phyloP scores from a whole-genome alignment of 2,888 invertebrate species.

The Diplolepis rosae region DNA sequence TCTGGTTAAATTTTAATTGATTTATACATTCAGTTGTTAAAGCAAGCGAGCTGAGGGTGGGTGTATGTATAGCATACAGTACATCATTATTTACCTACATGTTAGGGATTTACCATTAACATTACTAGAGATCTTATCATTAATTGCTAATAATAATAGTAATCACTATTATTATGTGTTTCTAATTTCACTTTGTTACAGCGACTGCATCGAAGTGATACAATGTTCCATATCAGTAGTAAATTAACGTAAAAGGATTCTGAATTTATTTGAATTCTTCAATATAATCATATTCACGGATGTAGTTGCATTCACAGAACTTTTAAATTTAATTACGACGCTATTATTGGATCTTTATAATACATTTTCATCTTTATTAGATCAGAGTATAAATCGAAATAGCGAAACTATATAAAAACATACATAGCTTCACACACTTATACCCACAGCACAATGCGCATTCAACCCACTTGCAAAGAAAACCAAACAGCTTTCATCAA shows the following conservation, averaged over 20 bases:
- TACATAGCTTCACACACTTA: constrained; percentile 23
- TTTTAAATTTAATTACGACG: constrained; percentile 40
- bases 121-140: constrained; percentile 64
- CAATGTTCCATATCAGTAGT: constrained; percentile 14
- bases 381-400: constrained; percentile 35
- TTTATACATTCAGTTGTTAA: constrained; percentile 70
- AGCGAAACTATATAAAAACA: constrained; percentile 17
- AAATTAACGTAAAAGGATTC: constrained; percentile 13
- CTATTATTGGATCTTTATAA: constrained; percentile 43
- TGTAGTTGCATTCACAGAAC: constrained; percentile 23
- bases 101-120: constrained; percentile 60
- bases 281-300: constrained; percentile 21
- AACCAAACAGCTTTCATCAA: no score
- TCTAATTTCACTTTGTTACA: constrained; percentile 52
- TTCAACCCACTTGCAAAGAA: not conserved
- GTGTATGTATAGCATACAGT: constrained; percentile 64
- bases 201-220: constrained; percentile 45
- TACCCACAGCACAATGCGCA: constrained; percentile 7
- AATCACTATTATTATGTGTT: constrained; percentile 55
- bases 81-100: constrained; percentile 62
- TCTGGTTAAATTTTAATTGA: constrained; percentile 54
- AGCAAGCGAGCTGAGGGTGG: constrained; percentile 69
- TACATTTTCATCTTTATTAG: constrained; percentile 49
- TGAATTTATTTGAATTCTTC: constrained; percentile 23
- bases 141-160: constrained; percentile 64